These are phyloP conservation scores for Gastracanthus pulcherrimus DNA, from an alignment of 2,888 invertebrate genomes.

Conservation along the genomic window DNA sequence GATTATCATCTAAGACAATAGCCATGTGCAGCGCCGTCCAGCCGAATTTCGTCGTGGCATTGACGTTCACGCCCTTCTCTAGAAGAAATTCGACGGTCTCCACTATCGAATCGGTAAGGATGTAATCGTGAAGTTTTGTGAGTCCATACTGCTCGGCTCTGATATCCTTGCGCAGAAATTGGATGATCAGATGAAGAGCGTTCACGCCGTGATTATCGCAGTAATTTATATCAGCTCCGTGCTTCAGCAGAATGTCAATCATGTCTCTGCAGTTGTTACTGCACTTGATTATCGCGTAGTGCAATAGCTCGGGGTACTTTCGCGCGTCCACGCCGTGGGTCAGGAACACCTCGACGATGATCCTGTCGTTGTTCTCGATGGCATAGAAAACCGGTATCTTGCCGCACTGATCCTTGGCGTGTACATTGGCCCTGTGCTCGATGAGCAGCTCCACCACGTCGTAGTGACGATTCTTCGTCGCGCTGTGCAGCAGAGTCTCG, in stretches of 20 bases:
- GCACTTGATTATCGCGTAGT: not conserved
- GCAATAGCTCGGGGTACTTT: conserved; percentile 15
- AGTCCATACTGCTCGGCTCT: not conserved
- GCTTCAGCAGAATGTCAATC: not conserved
- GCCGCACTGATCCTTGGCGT: conserved; percentile 1
- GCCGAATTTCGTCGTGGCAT: conserved; percentile 17
- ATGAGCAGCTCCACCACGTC: conserved; percentile 47
- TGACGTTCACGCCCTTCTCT: conserved; percentile 2
- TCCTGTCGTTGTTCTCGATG: conserved; percentile 2
- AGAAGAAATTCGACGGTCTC: not conserved
- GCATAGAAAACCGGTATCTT: conserved; percentile 30
- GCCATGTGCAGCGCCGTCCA: conserved; percentile 27
- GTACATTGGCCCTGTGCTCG: conserved; percentile 37
- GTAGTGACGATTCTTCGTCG: conserved; percentile 23
- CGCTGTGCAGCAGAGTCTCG: conserved; percentile 42
- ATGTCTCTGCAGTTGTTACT: not conserved
- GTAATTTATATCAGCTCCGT: conserved; percentile 35
- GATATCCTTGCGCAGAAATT: not conserved
- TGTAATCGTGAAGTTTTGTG: not conserved
- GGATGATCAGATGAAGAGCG: not conserved
- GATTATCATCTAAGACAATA: not conserved
- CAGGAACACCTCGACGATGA: conserved; percentile 1
- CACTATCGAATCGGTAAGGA: not conserved
- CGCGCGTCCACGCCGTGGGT: conserved; percentile 9
- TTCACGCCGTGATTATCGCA: not conserved